These are phyloP conservation scores for Acleris holmiana DNA, from an alignment of 2,888 invertebrate genomes.

Conservation along the genomic window DNA sequence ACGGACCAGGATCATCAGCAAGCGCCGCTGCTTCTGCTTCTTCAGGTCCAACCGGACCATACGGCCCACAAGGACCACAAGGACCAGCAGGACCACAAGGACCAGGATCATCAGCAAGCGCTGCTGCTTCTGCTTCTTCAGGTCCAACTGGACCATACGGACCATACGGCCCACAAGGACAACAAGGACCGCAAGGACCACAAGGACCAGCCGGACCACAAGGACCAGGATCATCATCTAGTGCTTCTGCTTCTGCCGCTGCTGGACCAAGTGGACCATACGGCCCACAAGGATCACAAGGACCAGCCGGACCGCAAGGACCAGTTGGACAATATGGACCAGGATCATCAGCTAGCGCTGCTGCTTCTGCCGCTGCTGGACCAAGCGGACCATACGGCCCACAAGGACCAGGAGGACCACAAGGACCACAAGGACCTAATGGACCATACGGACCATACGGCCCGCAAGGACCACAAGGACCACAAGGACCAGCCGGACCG, in stretches of 20 bases:
- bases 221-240: no score
- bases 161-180: no score
- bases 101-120: no score
- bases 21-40: slow-evolving; percentile 1
- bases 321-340: neutral
- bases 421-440: slow-evolving; percentile 1
- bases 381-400: no score
- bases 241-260: no score
- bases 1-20: slow-evolving; percentile 17
- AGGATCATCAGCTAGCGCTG: no score
- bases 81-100: slow-evolving; percentile 19
- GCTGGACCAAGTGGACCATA: slow-evolving; percentile 9
- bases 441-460: slow-evolving; percentile 9
- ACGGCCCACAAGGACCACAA: slow-evolving; percentile 11
- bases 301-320: slow-evolving; percentile 21
- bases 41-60: slow-evolving; percentile 4
- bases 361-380: no score
- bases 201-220: neutral
- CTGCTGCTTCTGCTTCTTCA: no score
- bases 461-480: neutral
- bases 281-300: slow-evolving; percentile 14
- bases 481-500: neutral
- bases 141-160: slow-evolving; percentile 20
- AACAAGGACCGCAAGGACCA: no score
- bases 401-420: neutral